These are phyloP conservation scores for Odontocolon sp. DNA, from an alignment of 2,888 invertebrate genomes.

Conservation along the genomic window DNA sequence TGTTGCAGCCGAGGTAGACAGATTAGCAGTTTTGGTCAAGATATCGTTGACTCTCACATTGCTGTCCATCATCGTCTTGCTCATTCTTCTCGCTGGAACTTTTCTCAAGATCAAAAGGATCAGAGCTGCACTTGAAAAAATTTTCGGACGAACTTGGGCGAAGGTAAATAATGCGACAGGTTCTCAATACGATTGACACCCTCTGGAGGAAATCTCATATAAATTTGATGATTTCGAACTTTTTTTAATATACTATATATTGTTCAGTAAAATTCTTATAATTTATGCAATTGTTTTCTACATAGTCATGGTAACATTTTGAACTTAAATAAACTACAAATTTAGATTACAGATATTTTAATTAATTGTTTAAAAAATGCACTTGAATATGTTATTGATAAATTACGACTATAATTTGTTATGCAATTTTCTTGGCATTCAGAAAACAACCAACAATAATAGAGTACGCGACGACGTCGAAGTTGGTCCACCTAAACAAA, in stretches of 20 bases:
- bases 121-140: slow-evolving; percentile 62
- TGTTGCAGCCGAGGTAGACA: slow-evolving; percentile 67
- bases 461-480: slow-evolving; percentile 72
- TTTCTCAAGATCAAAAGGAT: slow-evolving; percentile 68
- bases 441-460: slow-evolving; percentile 68
- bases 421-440: slow-evolving; percentile 11
- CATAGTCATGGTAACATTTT: too few relatives aligned
- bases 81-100: slow-evolving; percentile 63
- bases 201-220: too few relatives aligned
- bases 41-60: slow-evolving; percentile 66
- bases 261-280: background rate
- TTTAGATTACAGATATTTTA: too few relatives aligned
- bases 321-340: too few relatives aligned
- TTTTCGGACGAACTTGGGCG: slow-evolving; percentile 67
- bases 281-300: background rate
- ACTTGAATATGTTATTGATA: too few relatives aligned
- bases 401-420: slow-evolving; percentile 9
- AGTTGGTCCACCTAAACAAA: slow-evolving; percentile 62
- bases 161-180: slow-evolving; percentile 67
- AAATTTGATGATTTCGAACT: too few relatives aligned
- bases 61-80: slow-evolving; percentile 60
- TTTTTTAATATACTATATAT: too few relatives aligned
- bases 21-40: slow-evolving; percentile 61
- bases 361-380: too few relatives aligned
- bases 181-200: too few relatives aligned